phyloP scores from a whole-genome alignment of 2,888 invertebrate genomes.

The Zhuqinia jingwanae region DNA sequence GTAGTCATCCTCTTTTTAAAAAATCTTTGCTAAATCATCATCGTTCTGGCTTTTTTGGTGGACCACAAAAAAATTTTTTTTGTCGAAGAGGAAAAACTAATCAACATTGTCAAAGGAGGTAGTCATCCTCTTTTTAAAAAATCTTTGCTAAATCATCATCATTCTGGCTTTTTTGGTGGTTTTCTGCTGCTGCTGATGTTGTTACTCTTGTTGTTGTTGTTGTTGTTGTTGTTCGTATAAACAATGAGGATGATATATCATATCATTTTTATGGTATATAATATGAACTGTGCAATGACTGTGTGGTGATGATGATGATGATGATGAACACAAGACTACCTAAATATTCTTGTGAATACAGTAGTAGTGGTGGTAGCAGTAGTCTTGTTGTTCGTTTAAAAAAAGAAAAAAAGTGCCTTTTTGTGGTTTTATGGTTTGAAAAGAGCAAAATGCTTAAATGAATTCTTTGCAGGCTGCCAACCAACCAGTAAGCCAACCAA shows the following conservation, averaged over 20 bases:
- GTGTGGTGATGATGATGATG: neutral
- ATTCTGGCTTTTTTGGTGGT: neutral
- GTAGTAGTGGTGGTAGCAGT: no score
- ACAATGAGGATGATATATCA: conserved; percentile 4
- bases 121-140: neutral
- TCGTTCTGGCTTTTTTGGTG: neutral
- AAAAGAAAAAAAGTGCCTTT: conserved; percentile 30
- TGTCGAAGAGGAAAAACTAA: conserved; percentile 41
- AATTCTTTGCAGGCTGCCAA: conserved; percentile 55
- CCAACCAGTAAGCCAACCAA: conserved; percentile 18
- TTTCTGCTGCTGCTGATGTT: neutral
- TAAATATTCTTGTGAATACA: conserved; percentile 36
- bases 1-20: neutral
- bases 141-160: conserved; percentile 2
- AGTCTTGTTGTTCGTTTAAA: neutral
- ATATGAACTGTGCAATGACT: neutral
- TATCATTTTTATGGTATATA: no score
- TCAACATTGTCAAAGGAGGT: conserved; percentile 44
- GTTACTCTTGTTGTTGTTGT: neutral
- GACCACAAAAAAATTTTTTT: no score
- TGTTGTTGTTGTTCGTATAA: conserved; percentile 19
- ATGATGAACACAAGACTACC: no score
- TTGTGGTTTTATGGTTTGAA: conserved; percentile 62
- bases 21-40: conserved; percentile 13
- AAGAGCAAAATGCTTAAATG: conserved; percentile 47